Conservation (phyloP, 2,113 vertebrate species). For the Dryoscopus gambensis region DNA sequence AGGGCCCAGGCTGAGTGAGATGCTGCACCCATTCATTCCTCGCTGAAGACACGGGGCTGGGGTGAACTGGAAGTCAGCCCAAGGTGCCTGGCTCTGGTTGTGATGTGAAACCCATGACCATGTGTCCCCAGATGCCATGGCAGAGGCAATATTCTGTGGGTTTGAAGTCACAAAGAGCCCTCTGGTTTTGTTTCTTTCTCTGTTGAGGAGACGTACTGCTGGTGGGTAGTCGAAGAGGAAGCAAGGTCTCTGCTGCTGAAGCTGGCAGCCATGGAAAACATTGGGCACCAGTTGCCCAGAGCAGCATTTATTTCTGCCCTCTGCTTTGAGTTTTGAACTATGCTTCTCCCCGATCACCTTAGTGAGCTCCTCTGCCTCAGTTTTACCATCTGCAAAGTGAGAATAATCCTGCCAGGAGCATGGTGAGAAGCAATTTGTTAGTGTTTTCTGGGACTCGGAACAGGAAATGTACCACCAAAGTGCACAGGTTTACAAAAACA, state of each 20-base stretch:
- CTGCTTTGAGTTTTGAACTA: background rate
- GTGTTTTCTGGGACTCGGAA: background rate
- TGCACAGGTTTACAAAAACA: background rate
- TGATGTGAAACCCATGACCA: background rate
- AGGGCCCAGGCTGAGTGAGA: background rate
- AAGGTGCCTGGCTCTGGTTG: background rate
- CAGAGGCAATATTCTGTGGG: background rate
- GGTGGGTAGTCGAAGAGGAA: background rate
- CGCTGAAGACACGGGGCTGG: fast-evolving
- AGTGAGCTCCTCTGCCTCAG: background rate
- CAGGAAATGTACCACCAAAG: background rate
- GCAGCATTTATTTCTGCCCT: background rate
- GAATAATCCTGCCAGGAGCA: background rate
- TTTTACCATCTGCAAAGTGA: background rate
- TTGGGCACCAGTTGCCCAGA: background rate
- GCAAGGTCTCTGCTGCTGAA: background rate
- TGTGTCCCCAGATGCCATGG: fast-evolving
- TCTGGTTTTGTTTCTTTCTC: background rate
- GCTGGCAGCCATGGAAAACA: background rate
- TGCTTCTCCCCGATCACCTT: background rate
- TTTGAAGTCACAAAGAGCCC: background rate
- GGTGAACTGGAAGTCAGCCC: background rate
- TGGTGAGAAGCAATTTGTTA: background rate
- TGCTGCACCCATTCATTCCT: background rate
- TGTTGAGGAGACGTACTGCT: background rate